Percentiles rank a stretch among this genome's conserved stretches.
Conservation (phyloP, 1,140 invertebrate species). For the Drosophila sulfurigaster region DNA sequence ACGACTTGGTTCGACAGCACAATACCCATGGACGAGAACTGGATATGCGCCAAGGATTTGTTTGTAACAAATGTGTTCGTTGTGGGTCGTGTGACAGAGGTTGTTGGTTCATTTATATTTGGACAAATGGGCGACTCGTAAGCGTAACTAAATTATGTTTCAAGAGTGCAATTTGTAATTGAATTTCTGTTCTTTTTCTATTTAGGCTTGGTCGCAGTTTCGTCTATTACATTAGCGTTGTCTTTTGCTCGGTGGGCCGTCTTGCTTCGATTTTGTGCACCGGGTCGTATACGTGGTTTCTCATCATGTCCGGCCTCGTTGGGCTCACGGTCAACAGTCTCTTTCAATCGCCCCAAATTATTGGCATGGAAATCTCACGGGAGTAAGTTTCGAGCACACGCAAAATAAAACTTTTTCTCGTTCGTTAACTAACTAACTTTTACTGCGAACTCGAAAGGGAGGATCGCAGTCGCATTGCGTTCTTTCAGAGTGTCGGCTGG, state of each 20-base stretch:
- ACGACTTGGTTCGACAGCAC: constrained; percentile 85
- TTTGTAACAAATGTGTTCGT: constrained; percentile 86
- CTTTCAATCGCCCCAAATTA: constrained; percentile 86
- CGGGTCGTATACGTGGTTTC: constrained; percentile 85
- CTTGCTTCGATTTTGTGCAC: constrained; percentile 84
- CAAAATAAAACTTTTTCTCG: constrained; percentile 16
- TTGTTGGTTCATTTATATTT: constrained; percentile 86
- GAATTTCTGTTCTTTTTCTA: constrained; percentile 54
- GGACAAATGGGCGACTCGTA: constrained; percentile 87
- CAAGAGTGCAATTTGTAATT: constrained; percentile 57
- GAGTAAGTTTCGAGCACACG: constrained; percentile 74
- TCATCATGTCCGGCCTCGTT: constrained; percentile 84
- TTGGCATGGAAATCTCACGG: constrained; percentile 85
- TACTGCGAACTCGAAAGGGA: constrained; percentile 57
- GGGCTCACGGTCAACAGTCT: constrained; percentile 85
- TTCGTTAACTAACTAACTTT: constrained; percentile 57
- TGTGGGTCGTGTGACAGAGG: constrained; percentile 85
- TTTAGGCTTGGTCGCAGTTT: constrained; percentile 85
- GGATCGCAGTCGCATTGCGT: constrained; percentile 85
- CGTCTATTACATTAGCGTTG: constrained; percentile 85
- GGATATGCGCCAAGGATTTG: constrained; percentile 86
- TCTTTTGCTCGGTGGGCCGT: constrained; percentile 84
- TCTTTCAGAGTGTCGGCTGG: constrained; percentile 85
- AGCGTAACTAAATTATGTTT: constrained; percentile 66
- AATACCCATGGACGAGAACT: constrained; percentile 85